phyloP scores from a whole-genome alignment of 2,888 invertebrate genomes.

The Aphidoletes aphidimyza region DNA sequence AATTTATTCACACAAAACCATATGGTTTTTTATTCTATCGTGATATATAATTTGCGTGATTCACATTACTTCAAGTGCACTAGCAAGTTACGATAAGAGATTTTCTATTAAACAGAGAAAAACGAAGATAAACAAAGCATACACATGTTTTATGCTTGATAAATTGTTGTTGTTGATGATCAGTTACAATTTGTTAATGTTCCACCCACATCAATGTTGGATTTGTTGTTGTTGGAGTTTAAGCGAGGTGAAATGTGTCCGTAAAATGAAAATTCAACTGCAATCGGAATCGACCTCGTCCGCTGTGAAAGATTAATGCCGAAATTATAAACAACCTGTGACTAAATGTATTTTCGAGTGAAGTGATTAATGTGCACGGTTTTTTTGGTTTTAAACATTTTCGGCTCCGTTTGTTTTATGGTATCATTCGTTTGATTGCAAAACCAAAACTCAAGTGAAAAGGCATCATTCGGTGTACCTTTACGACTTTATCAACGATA shows the following conservation, averaged over 20 bases:
- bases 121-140: too few relatives aligned
- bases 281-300: background rate
- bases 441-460: background rate
- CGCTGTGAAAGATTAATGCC: conserved; percentile 7
- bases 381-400: background rate
- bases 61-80: background rate
- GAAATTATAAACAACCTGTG: conserved; percentile 34
- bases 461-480: background rate
- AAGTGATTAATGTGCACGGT: conserved; percentile 1
- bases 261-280: background rate
- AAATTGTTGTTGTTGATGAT: too few relatives aligned
- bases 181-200: background rate
- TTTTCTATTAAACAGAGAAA: too few relatives aligned
- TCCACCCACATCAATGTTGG: conserved; percentile 5
- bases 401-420: too few relatives aligned
- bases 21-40: too few relatives aligned
- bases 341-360: background rate
- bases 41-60: background rate
- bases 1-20: too few relatives aligned
- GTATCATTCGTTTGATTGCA: too few relatives aligned
- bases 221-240: too few relatives aligned
- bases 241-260: background rate
- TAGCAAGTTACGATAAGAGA: too few relatives aligned
- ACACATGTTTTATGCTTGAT: too few relatives aligned
- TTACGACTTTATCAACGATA: conserved; percentile 1